Conservation (phyloP, 1,140 invertebrate genomes). For the Eriosoma lanigerum region DNA sequence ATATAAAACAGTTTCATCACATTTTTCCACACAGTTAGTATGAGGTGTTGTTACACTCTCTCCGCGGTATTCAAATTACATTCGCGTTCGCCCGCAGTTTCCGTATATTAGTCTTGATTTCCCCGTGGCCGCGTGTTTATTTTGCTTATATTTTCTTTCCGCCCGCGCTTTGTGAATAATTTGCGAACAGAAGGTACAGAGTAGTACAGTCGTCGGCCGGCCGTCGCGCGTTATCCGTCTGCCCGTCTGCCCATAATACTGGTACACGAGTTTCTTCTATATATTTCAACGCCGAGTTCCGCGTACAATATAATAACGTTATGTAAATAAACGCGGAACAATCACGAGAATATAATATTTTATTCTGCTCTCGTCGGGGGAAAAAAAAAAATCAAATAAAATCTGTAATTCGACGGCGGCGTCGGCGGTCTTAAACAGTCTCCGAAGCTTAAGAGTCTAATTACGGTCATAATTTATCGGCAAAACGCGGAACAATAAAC, state of each 20-base stretch:
- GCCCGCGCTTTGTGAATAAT: not conserved
- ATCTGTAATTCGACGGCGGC: not conserved
- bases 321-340: too few relatives aligned
- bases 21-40: not conserved
- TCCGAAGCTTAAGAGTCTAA: slow-evolving; percentile 15
- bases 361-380: not conserved
- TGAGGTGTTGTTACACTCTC: not conserved
- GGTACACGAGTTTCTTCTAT: too few relatives aligned
- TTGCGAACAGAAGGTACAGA: too few relatives aligned
- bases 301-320: too few relatives aligned
- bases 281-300: too few relatives aligned
- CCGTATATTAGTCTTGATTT: not conserved
- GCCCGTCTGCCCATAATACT: too few relatives aligned
- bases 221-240: too few relatives aligned
- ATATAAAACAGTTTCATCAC: slow-evolving; percentile 14
- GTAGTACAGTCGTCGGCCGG: not conserved
- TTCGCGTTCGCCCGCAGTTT: not conserved
- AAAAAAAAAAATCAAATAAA: not conserved
- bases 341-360: too few relatives aligned
- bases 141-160: not conserved
- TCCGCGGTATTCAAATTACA: slow-evolving; percentile 1
- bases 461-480: slow-evolving; percentile 33
- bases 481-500: slow-evolving; percentile 11
- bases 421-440: slow-evolving; percentile 4
- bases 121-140: not conserved